Base-by-base conservation (phyloP, 2,797 vertebrate genomes). In the Myotis myotis region DNA sequence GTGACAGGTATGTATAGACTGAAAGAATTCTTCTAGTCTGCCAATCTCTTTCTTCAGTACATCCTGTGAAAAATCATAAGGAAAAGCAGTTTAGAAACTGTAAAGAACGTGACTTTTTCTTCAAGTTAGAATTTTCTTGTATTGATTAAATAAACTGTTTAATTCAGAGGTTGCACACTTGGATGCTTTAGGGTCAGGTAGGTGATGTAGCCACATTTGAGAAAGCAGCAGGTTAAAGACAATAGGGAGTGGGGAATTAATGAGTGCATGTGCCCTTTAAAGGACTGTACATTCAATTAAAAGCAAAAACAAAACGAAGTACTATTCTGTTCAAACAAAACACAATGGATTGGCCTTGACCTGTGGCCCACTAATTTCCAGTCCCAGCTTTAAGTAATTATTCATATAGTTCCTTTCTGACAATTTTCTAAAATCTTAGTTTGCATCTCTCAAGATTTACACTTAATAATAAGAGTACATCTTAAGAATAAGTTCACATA, bases 21-120 rank as follows among this genome's bases (percentile, higher is more conserved):
- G 96, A 96, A 98, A 98, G 87, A 98, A 98, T 75, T 92, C 95
- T 51, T 98, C 95, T 38, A 98, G 95, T 71, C 89, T 97, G 75
- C 74, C 25, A 28, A 98, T 96, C 88, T 98, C 98, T 91, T 87
- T 62, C 3, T 97, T 85, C n/a, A 98, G 94, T 33, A 98, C 92
- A 17, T 98, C 98, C 98, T 98, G 96, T 81, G 82, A 96, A 78
- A 96, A 0, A 44, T 23, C 75, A 90, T 90, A 49, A 90, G n/a
- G 76, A 95, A 89, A 83, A 91, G 19, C 30, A 60, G 87, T 74
- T 76, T 80, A 78, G 17, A 91, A 83, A 92, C 16, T 87, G 49
- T 44, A 91, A 90, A 82, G 66, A 93, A 47, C 15, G 49, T 49
- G 36, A 72, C 16, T 94, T 84, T 85, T 64, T 62, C 20, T 91